phyloP scores from a whole-genome alignment of 2,113 vertebrate species.

The Oncorhynchus tshawytscha region DNA sequence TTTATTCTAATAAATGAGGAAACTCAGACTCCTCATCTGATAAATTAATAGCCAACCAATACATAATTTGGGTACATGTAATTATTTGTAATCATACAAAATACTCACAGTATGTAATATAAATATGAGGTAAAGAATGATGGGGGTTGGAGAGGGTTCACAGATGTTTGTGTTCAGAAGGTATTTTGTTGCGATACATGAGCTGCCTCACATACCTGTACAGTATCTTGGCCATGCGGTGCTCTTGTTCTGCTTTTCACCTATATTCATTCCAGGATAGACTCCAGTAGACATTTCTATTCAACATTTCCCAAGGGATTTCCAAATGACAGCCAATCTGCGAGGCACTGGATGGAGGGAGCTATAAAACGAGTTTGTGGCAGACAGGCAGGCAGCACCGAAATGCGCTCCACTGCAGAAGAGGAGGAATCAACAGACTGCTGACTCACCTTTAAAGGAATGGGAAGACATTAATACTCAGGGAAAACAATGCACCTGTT shows the following conservation, averaged over 20 bases:
- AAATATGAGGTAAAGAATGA: too few relatives aligned
- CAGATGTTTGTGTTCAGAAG: background rate
- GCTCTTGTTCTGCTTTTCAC: background rate
- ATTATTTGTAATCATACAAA: background rate
- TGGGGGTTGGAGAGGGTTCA: background rate
- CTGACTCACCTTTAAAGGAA: constrained; percentile 13
- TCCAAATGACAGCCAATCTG: background rate
- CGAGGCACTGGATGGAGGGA: background rate
- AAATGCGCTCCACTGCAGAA: background rate
- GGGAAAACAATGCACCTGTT: constrained; percentile 26
- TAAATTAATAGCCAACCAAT: constrained; percentile 21
- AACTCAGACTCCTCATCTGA: constrained; percentile 19
- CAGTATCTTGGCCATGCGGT: background rate
- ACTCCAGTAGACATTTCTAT: background rate
- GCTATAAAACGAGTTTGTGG: too few relatives aligned
- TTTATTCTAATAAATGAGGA: constrained; percentile 24
- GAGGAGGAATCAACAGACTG: background rate
- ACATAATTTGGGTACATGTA: background rate
- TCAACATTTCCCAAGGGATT: background rate
- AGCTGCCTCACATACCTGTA: background rate
- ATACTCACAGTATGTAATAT: too few relatives aligned
- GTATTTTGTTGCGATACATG: background rate
- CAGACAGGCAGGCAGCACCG: background rate
- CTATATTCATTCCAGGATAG: background rate
- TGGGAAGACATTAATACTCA: constrained; percentile 45